phyloP scores from a whole-genome alignment of 2,888 invertebrate species.

The Ceraclea dissimilis region DNA sequence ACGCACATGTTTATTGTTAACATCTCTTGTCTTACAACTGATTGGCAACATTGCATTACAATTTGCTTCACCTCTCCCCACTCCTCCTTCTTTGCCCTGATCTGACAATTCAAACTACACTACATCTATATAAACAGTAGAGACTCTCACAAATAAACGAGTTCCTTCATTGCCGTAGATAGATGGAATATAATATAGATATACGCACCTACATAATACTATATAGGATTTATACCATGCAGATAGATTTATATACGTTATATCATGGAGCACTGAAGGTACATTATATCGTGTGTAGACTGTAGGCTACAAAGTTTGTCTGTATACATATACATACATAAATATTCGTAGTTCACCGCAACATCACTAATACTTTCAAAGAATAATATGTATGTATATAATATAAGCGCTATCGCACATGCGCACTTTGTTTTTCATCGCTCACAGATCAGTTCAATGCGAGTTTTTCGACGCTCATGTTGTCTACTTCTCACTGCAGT shows the following conservation, averaged over 20 bases:
- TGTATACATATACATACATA: neutral
- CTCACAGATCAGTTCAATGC: neutral
- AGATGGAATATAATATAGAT: neutral
- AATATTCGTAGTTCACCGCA: neutral
- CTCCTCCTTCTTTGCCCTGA: neutral
- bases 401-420: neutral
- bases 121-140: neutral
- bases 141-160: constrained; percentile 5
- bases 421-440: neutral
- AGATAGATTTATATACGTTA: neutral
- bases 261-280: too few relatives aligned
- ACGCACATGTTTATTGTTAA: neutral
- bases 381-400: too few relatives aligned
- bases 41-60: constrained; percentile 18
- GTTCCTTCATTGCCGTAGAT: constrained; percentile 9
- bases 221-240: neutral
- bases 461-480: neutral
- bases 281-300: too few relatives aligned
- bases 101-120: neutral
- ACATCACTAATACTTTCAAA: too few relatives aligned
- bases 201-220: neutral
- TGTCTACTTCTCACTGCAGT: too few relatives aligned
- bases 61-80: neutral
- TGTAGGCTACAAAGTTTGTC: too few relatives aligned
- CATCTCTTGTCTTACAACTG: constrained; percentile 6